These are phyloP conservation scores for Lutjanus erythropterus DNA, from an alignment of 2,113 vertebrate genomes.

Conservation along the genomic window DNA sequence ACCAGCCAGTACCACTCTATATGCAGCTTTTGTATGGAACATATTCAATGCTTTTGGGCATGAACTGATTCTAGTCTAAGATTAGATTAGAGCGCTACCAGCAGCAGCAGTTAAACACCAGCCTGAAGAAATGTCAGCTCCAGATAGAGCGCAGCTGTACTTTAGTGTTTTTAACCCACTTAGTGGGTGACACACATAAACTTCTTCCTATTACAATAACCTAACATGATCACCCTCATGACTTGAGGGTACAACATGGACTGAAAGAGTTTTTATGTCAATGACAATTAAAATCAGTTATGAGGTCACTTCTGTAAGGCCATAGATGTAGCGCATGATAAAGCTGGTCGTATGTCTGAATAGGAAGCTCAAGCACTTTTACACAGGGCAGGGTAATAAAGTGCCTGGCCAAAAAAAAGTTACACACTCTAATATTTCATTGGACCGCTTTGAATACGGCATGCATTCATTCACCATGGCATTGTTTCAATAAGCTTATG, in stretches of 20 bases:
- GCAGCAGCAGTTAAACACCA: conserved; percentile 11
- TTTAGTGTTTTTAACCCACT: conserved; percentile 33
- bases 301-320: neutral
- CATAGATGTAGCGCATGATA: neutral
- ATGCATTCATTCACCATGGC: too few relatives aligned
- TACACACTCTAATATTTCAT: too few relatives aligned
- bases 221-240: neutral
- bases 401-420: too few relatives aligned
- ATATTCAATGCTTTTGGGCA: conserved; percentile 14
- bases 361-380: neutral
- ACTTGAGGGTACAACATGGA: neutral
- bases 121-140: conserved; percentile 32
- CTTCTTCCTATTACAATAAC: neutral
- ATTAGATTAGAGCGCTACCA: conserved; percentile 28
- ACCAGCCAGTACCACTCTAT: neutral
- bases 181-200: conserved; percentile 33
- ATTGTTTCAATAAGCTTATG: too few relatives aligned
- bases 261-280: neutral
- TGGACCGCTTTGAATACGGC: too few relatives aligned
- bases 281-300: neutral
- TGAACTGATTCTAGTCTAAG: conserved; percentile 43
- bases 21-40: neutral
- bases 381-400: too few relatives aligned
- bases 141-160: conserved; percentile 2
- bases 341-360: neutral